Evolutionary conservation across 2,113 vertebrate species (phyloP), one percentile per base, ranked within the genome.

Genomic region (Perognathus longimembris): DNA sequence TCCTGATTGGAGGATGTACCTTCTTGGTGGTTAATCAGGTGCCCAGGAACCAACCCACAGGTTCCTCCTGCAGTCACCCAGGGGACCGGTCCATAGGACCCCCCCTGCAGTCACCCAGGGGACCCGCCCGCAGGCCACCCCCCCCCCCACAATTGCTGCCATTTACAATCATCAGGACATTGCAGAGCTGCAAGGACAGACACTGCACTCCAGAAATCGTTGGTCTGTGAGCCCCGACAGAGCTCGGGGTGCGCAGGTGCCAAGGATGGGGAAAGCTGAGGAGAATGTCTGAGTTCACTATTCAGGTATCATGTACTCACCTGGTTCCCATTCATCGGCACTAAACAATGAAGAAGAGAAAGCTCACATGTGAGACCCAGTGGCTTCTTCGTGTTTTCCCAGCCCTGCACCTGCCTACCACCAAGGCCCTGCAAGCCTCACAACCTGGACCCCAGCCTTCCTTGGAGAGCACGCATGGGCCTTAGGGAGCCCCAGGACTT

Each of bases 121-220:
- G n/a, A n/a, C n/a, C n/a, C n/a, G n/a, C n/a, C n/a, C n/a, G n/a
- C n/a, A n/a, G n/a, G n/a, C n/a, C n/a, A n/a, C n/a, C n/a, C n/a
- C n/a, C n/a, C n/a, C n/a, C n/a, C n/a, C n/a, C n/a, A 7, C 84
- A 71, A 87, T 93, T 63, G 1, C 30, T 73, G 32, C 83, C 90
- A 89, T 94, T 89, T 85, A 94, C 75, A 93, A 89, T 63, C 92
- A 89, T 95, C 92, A 80, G 88, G 76, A 69, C 85, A 93, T 88
- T 22, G 34, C 57, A 59, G 77, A 34, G n/a, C 79, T 71, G n/a
- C 88, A 54, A 83, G 92, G 59, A 75, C 66, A 69, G 75, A 40
- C 11, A 69, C 74, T 17, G 4, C 11, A 22, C 38, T 75, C 71
- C 70, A 66, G 81, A 85, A 96, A 88, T 45, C 70, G 12, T 26